Base-by-base conservation (phyloP, 2,888 invertebrate species). In the Arge pagana region DNA sequence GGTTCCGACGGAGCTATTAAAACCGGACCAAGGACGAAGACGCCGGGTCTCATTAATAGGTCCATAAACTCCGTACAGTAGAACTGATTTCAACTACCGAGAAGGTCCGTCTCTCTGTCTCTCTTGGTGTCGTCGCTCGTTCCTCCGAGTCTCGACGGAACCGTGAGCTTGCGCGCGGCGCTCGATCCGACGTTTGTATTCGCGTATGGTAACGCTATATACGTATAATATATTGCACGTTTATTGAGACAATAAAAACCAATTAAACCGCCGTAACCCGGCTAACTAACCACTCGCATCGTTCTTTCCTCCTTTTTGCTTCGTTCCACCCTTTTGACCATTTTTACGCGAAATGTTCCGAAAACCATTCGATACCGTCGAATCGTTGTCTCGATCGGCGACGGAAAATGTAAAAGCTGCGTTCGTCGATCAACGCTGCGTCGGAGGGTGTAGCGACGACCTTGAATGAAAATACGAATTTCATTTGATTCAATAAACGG, bases 181-280 rank as follows among this genome's bases (percentile, higher is more conserved):
- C 18, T 18, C 19, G 18, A 26, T 33, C 33, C n/a, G n/a, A n/a
- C n/a, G 24, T 33, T 13, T 31, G 31, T 26, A 33, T 33, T 33
- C 23, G 15, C 35, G 3, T n/a, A n/a, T 18, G 18, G 18, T 23
- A 33, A 16, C 21, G 19, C n/a, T 6, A 15, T 11, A 11, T 39
- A 39, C 60, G 61, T 67, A 62, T 68, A 66, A 59, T 68, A 65
- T 70, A 68, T 69, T n/a, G n/a, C n/a, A 15, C 45, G 68, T 73
- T 72, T 73, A 73, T 73, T 67, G 68, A 60, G 68, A 72, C 73
- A 70, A 71, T 73, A 73, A 73, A 73, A 64, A 66, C 71, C 68
- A 72, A 73, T 73, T 72, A 73, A 66, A 65, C 61, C 58, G 60
- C 60, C 62, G 61, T 67, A 65, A 63, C 59, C 33, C 57, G 60